These are phyloP conservation scores for Astreopora myriophthalma DNA, from an alignment of 64 coral and sea anemone genomes.

Conservation along the genomic window DNA sequence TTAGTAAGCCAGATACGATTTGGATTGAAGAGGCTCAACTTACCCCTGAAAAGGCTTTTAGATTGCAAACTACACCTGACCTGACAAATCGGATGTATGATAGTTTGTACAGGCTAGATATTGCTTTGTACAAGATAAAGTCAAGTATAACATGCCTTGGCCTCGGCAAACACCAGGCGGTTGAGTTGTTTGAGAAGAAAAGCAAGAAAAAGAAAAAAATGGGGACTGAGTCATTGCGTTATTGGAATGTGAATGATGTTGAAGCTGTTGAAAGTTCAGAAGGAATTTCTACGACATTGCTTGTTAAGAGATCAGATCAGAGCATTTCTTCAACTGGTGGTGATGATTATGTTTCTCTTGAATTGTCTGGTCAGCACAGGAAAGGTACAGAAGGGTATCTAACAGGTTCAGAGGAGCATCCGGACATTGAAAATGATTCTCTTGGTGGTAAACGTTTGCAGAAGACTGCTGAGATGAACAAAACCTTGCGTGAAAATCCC, in stretches of 20 bases:
- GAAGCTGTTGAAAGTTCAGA: background rate
- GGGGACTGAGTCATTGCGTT: slow-evolving; percentile 26
- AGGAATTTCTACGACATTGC: background rate
- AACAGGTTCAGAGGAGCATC: background rate
- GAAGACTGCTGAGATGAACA: slow-evolving; percentile 80
- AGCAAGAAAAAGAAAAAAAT: slow-evolving; percentile 67
- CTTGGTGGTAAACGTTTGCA: background rate
- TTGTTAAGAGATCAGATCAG: background rate
- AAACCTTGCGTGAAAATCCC: slow-evolving; percentile 75
- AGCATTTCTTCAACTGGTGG: background rate
- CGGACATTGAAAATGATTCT: background rate
- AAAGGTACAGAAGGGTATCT: background rate
- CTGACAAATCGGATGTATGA: slow-evolving; percentile 85
- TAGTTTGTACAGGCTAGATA: slow-evolving; percentile 81
- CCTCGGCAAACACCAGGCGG: slow-evolving; percentile 58
- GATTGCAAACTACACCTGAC: slow-evolving; percentile 87
- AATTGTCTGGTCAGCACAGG: slow-evolving; percentile 20
- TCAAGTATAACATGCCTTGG: slow-evolving; percentile 77
- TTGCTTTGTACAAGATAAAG: slow-evolving; percentile 85
- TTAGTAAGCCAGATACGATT: slow-evolving; percentile 74
- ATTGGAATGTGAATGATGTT: slow-evolving; percentile 63
- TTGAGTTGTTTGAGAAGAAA: slow-evolving; percentile 62
- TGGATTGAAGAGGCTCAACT: slow-evolving; percentile 91
- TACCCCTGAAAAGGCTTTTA: slow-evolving; percentile 74
- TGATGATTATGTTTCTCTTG: slow-evolving; percentile 70